Conservation (phyloP, 1,140 invertebrate species). For the Drosophila pseudoobscura region DNA sequence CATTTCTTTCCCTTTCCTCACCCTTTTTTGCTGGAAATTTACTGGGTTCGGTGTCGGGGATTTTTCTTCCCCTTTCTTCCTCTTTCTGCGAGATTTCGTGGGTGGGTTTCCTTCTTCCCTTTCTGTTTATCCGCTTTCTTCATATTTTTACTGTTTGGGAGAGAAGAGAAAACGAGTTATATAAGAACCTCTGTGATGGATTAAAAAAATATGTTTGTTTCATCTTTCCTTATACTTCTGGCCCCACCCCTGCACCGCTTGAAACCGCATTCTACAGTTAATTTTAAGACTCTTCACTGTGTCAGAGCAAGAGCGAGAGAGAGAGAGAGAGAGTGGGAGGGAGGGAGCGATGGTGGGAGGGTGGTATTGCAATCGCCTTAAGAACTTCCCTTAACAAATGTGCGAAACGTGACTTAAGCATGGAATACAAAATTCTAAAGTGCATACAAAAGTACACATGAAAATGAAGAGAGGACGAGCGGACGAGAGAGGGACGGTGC, state of each 20-base stretch:
- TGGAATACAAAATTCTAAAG: conserved; percentile 74
- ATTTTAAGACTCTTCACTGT: conserved; percentile 63
- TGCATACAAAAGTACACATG: conserved; percentile 68
- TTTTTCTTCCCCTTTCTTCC: too few relatives aligned
- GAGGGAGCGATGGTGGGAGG: background rate
- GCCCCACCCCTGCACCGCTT: conserved; percentile 4
- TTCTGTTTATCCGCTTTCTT: background rate
- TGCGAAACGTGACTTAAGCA: conserved; percentile 77
- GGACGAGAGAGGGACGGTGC: background rate
- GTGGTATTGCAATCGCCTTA: conserved; percentile 68
- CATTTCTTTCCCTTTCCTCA: too few relatives aligned
- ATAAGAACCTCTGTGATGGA: conserved; percentile 34
- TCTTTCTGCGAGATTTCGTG: too few relatives aligned
- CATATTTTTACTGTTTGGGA: background rate
- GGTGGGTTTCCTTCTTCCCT: background rate
- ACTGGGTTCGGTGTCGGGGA: too few relatives aligned
- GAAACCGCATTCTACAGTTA: conserved; percentile 61
- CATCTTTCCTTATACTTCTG: conserved; percentile 2
- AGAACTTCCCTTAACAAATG: conserved; percentile 80
- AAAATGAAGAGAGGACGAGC: conserved; percentile 17
- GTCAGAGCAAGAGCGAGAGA: background rate
- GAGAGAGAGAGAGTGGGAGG: background rate
- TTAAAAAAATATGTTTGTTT: conserved; percentile 34
- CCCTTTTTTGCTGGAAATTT: too few relatives aligned
- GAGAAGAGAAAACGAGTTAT: background rate